A percentile compares a stretch with the other conserved stretches of the same genome.
phyloP scores from a whole-genome alignment of 2,888 invertebrate species.

The Dynastes hyllus region DNA sequence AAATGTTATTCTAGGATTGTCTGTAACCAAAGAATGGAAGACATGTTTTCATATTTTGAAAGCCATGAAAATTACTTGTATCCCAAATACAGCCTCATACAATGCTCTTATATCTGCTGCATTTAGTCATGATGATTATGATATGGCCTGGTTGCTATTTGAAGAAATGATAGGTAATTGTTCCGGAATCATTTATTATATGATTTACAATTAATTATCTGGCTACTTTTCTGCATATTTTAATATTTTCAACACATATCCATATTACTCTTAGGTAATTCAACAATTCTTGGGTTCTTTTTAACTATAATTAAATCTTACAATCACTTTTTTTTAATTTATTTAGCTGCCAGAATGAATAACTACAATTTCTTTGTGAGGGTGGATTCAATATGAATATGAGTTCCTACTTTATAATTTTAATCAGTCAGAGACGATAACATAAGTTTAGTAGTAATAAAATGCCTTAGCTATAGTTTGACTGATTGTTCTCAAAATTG shows the following conservation, averaged over 20 bases:
- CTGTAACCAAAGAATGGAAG: slow-evolving; percentile 78
- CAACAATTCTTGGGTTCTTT: too few species aligned
- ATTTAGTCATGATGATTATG: slow-evolving; percentile 74
- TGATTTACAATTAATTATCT: not conserved
- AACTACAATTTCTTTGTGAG: too few species aligned
- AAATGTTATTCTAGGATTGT: slow-evolving; percentile 77
- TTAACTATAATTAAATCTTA: too few species aligned
- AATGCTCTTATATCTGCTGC: slow-evolving; percentile 75
- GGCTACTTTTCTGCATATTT: not conserved
- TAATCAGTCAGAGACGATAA: too few species aligned
- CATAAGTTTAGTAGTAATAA: too few species aligned
- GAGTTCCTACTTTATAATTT: too few species aligned
- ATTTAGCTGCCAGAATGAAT: too few species aligned
- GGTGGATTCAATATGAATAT: too few species aligned
- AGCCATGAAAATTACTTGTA: slow-evolving; percentile 73
- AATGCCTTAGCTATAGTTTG: too few species aligned
- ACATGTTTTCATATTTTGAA: slow-evolving; percentile 76
- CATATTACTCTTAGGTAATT: too few species aligned
- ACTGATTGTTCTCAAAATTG: too few species aligned
- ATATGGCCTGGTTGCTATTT: slow-evolving; percentile 78
- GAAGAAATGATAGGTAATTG: slow-evolving; percentile 71
- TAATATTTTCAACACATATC: not conserved
- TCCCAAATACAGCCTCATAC: slow-evolving; percentile 72
- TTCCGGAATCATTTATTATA: not conserved
- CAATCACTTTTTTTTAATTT: too few species aligned